Conservation (phyloP, 2,113 vertebrate species). For the Xerus inauris region DNA sequence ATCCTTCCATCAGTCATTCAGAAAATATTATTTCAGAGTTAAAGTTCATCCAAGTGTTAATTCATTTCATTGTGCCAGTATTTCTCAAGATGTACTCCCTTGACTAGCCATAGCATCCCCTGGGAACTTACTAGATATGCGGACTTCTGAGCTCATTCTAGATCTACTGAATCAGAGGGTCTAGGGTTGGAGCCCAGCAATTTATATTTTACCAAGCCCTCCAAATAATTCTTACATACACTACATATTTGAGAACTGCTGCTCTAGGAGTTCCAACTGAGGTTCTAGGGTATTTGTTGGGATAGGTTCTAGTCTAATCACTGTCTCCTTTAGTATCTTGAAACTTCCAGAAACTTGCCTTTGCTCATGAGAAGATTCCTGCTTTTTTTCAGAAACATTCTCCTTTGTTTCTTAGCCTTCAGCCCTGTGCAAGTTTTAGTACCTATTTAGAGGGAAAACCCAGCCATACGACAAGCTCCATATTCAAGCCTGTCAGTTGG, state of each 20-base stretch:
- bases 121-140: background rate
- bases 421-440: background rate
- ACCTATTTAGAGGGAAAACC: background rate
- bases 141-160: background rate
- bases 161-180: background rate
- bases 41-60: background rate
- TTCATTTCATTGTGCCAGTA: background rate
- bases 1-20: background rate
- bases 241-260: background rate
- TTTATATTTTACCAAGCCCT: background rate
- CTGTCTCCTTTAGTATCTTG: background rate
- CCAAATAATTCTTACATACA: background rate
- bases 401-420: background rate
- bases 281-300: background rate
- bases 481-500: background rate
- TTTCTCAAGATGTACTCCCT: background rate
- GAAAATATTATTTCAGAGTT: background rate
- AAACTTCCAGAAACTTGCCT: background rate
- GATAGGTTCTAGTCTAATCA: background rate
- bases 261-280: background rate
- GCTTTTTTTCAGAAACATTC: background rate
- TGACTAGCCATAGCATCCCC: background rate
- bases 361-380: background rate
- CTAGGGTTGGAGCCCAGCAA: background rate
- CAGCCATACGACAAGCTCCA: background rate